A percentile compares a stretch with the other conserved stretches of the same genome.
Evolutionary conservation across 2,888 invertebrate genomes (phyloP).

Genomic region (Sipha maydis): DNA sequence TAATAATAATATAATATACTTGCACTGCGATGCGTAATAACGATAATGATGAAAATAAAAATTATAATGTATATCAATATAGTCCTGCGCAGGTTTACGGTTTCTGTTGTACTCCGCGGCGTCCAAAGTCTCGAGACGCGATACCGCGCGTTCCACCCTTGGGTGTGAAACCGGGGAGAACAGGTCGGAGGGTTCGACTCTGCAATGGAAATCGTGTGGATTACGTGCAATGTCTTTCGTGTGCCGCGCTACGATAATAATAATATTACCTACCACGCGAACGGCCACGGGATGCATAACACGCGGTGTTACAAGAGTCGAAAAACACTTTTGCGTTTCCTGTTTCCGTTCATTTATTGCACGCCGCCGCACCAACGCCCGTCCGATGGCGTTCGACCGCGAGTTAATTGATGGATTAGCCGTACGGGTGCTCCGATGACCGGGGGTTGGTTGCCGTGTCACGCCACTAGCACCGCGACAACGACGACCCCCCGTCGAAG

Average conservation of each 20-base stretch:
- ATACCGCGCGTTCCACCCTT: background rate
- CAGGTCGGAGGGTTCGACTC: background rate
- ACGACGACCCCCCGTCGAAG: background rate
- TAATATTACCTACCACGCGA: too few species aligned
- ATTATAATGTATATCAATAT: too few species aligned
- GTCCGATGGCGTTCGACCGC: background rate
- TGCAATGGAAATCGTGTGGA: background rate
- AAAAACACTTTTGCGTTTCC: slow-evolving; percentile 3
- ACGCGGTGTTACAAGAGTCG: background rate
- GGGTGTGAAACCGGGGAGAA: too few species aligned
- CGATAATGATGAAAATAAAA: too few species aligned
- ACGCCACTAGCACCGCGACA: background rate
- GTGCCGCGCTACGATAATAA: background rate
- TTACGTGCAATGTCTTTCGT: background rate
- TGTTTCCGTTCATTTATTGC: background rate
- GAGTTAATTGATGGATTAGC: background rate
- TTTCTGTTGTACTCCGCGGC: too few species aligned
- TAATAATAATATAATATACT: too few species aligned
- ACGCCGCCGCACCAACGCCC: background rate
- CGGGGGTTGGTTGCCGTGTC: background rate
- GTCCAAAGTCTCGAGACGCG: too few species aligned
- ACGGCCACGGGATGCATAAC: too few species aligned
- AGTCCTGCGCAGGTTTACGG: too few species aligned
- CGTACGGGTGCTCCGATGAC: background rate
- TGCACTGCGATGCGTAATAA: too few species aligned